Evolutionary conservation across 2,888 invertebrate species (phyloP), one percentile per base, ranked within the genome.

Genomic region (Dolichomitus sp.): DNA sequence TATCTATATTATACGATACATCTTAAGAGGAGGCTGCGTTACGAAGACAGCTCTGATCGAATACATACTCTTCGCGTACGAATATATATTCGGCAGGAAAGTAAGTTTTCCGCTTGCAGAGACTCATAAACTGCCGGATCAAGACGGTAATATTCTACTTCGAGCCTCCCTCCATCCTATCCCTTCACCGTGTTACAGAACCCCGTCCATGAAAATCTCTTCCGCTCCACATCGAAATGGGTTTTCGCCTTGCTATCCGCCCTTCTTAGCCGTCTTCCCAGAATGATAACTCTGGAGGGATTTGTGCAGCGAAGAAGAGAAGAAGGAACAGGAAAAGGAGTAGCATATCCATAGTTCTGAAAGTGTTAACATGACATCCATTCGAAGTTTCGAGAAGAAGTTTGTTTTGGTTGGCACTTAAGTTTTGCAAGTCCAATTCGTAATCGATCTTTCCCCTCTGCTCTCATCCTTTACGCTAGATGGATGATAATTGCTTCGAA

Each of bases 81-180:
- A 23, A 57, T 40, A 27, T 70, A 27, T 57, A 11, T 42, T 11
- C 14, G 50, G 40, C 0, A 9, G 54, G 19, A 37, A 57, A 14
- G 42, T 27, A 40, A 27, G 33, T 37, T 30, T 59, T 59, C 30
- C 42, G 30, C 45, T 57, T 42, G 19, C 30, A 59, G 45, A 72
- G 45, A n/a, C 45, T 72, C 59, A 59, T 72, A 59, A 72, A 59
- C 30, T 59, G 42, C 30, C 59, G 70, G 70, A 72, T 72, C 70
- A 59, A 33, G 70, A 19, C 45, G 42, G 70, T 59, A 72, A 72
- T 59, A 72, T 59, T 72, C 59, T 45, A 59, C 59, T 59, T 48
- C 40, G 30, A 42, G 42, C 40, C 6, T 54, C 11, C 9, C 40
- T 23, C 54, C 37, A 30, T 2, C 37, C 40, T 59, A 11, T 54